Evolutionary conservation across 2,888 invertebrate genomes (phyloP).

Genomic region (Linnaemya vulpina): DNA sequence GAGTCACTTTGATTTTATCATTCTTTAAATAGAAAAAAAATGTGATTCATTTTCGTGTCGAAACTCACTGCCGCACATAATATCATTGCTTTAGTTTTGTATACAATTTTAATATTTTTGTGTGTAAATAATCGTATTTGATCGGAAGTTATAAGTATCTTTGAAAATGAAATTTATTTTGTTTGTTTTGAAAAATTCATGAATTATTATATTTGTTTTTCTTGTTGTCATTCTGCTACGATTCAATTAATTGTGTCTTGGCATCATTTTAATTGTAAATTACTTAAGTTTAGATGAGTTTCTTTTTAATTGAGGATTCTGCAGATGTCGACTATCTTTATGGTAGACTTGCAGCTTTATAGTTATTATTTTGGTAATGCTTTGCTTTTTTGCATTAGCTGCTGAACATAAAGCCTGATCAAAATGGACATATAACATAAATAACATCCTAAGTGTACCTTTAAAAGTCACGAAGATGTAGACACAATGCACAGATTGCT

Average conservation of each 20-base stretch:
- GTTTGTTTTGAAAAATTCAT: background rate
- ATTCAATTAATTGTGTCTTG: background rate
- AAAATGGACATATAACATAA: no score
- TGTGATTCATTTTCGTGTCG: conserved; percentile 29
- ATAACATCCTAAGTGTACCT: no score
- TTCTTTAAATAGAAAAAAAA: conserved; percentile 10
- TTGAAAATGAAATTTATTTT: conserved; percentile 20
- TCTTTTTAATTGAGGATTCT: no score
- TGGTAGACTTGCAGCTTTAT: no score
- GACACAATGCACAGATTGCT: no score
- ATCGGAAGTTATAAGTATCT: conserved; percentile 31
- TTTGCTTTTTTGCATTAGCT: no score
- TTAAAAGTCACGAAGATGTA: no score
- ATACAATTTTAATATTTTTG: background rate
- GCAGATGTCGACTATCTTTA: no score
- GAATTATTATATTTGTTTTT: background rate
- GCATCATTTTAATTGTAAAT: background rate
- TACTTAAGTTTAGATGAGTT: no score
- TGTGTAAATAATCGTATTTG: conserved; percentile 30
- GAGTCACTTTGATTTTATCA: conserved; percentile 46
- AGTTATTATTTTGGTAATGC: no score
- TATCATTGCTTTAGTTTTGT: conserved; percentile 24
- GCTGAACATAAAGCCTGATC: no score
- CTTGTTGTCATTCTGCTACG: background rate
- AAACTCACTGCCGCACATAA: conserved; percentile 22